phyloP scores from a whole-genome alignment of 2,888 invertebrate species.

The Drosophila birchii region DNA sequence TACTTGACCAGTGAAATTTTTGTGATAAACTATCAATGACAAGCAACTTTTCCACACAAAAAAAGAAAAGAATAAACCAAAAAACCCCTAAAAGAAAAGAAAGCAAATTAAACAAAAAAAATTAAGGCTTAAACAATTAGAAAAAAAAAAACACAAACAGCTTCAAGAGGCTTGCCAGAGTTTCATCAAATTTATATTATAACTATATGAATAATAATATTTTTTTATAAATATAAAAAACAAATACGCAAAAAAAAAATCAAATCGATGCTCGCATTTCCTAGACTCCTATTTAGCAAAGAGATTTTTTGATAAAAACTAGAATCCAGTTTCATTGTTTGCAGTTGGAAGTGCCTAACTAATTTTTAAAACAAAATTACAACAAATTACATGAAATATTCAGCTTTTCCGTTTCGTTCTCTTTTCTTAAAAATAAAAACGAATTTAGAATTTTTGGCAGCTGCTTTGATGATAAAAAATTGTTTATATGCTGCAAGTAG shows the following conservation, averaged over 20 bases:
- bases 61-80: not conserved
- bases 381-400: constrained; percentile 15
- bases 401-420: constrained; percentile 20
- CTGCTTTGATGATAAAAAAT: constrained; percentile 25
- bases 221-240: constrained; percentile 43
- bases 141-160: constrained; percentile 18
- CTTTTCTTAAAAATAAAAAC: constrained; percentile 7
- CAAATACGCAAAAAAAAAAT: not conserved
- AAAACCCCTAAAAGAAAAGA: not conserved
- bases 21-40: constrained; percentile 73
- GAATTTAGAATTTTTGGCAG: constrained; percentile 36
- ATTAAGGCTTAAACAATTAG: constrained; percentile 45
- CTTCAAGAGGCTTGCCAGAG: constrained; percentile 53
- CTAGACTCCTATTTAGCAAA: constrained; percentile 43
- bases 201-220: constrained; percentile 44
- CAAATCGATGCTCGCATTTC: constrained; percentile 48
- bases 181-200: constrained; percentile 45
- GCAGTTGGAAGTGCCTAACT: constrained; percentile 49
- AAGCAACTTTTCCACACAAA: constrained; percentile 56
- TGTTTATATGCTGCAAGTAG: constrained; percentile 8
- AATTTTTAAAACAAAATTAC: constrained; percentile 22
- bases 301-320: constrained; percentile 31
- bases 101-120: constrained; percentile 24
- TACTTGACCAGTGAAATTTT: constrained; percentile 42
- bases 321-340: constrained; percentile 38